Evolutionary conservation across 2,888 invertebrate genomes (phyloP).

Genomic region (Cheilosia vernalis): DNA sequence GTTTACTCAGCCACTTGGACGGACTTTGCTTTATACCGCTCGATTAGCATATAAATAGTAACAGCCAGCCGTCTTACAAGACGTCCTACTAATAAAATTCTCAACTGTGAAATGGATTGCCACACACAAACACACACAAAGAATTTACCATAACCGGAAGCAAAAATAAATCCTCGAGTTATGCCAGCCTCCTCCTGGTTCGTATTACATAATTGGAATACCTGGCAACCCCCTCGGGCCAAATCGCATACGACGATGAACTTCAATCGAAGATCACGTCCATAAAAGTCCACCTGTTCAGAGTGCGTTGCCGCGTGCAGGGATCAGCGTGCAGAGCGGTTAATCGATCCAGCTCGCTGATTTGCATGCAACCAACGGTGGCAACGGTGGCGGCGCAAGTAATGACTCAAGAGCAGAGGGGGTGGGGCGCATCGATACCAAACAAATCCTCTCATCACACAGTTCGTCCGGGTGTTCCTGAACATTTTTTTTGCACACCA

Average conservation of each 20-base stretch:
- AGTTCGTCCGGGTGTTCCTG: constrained; percentile 34
- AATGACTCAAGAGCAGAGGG: constrained; percentile 17
- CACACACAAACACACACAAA: constrained; percentile 11
- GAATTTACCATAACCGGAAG: constrained; percentile 57
- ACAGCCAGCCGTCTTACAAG: neutral
- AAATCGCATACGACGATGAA: constrained; percentile 41
- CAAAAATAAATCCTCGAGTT: constrained; percentile 33
- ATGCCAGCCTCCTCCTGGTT: constrained; percentile 26
- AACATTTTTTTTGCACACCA: constrained; percentile 23
- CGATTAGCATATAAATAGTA: constrained; percentile 9
- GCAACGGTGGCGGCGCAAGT: constrained; percentile 26
- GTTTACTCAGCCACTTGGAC: too few relatives aligned
- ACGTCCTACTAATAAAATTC: constrained; percentile 30
- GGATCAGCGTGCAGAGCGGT: constrained; percentile 40
- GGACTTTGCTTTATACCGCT: too few relatives aligned
- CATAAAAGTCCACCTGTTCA: constrained; percentile 72
- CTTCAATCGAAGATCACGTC: constrained; percentile 64
- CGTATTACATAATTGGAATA: constrained; percentile 72
- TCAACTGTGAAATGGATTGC: constrained; percentile 27
- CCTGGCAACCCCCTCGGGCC: constrained; percentile 54
- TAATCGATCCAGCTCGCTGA: constrained; percentile 65
- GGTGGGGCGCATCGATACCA: constrained; percentile 41
- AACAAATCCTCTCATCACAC: constrained; percentile 51
- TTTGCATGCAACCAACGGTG: constrained; percentile 61
- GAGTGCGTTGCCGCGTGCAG: constrained; percentile 9